Percentiles rank a stretch among this genome's conserved stretches.
phyloP scores from a whole-genome alignment of 2,888 invertebrate species.

The Priocnemis perturbator region DNA sequence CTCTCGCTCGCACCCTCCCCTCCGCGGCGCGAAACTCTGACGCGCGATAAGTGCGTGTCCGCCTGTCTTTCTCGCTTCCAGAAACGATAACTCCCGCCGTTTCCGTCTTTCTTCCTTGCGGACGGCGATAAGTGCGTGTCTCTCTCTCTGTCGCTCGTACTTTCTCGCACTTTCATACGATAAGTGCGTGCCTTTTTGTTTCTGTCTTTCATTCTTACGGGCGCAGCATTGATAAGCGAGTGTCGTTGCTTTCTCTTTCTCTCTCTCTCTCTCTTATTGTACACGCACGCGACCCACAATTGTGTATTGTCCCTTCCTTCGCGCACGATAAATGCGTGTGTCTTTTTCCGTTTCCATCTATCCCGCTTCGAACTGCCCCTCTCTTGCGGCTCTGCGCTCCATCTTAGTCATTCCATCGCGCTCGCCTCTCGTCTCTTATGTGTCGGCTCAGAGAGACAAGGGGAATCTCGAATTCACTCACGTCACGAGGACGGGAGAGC shows the following conservation, averaged over 20 bases:
- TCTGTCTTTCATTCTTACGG: neutral
- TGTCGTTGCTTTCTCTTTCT: neutral
- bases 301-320: neutral
- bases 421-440: neutral
- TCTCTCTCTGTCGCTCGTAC: neutral
- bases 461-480: constrained; percentile 25
- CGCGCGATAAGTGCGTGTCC: too few relatives aligned
- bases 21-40: constrained; percentile 33
- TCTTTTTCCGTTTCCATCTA: neutral
- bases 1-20: constrained; percentile 23
- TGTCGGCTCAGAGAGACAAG: too few relatives aligned
- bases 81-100: too few relatives aligned
- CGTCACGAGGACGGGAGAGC: constrained; percentile 17
- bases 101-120: too few relatives aligned
- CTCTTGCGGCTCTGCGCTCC: neutral
- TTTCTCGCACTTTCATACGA: too few relatives aligned
- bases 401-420: too few relatives aligned
- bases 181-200: neutral
- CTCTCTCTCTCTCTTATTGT: neutral
- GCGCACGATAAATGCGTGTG: neutral
- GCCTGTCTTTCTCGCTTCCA: too few relatives aligned
- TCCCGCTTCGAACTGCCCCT: neutral
- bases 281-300: too few relatives aligned
- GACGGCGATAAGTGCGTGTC: constrained; percentile 19
- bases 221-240: too few relatives aligned